Evolutionary conservation across 2,888 invertebrate species (phyloP), one percentile per base, ranked within the genome.

Genomic region (Seladonia tumulorum): DNA sequence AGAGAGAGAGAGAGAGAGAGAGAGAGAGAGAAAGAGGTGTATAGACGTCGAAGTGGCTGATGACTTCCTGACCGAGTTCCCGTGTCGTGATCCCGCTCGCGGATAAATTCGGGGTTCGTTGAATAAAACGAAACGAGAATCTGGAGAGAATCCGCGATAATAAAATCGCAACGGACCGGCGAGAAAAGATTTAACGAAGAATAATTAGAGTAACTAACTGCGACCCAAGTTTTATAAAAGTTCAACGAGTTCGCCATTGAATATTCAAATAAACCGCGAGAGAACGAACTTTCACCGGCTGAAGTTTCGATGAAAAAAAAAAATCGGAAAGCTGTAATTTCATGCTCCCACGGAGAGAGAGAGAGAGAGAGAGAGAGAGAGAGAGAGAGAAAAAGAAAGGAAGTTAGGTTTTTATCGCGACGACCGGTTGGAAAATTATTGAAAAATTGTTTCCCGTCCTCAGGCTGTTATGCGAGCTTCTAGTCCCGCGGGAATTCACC

Each of bases 401-500:
- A 5, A 35, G 29, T 35, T 66, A 8, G 66, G 35, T 35, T 66
- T 18, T 53, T 53, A 53, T 53, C n/a, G 53, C 10, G n/a, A 53
- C 22, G 22, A n/a, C 57, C 8, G 18, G 18, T 66, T 22, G 29
- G 22, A 18, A 66, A 35, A 35, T 66, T 35, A 35, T 66, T 35
- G 18, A 35, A 35, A n/a, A 22, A 39, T 22, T n/a, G 14, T 18
- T 42, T 10, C n/a, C 42, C 29, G 22, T 8, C 1, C 5, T 10
- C 63, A 18, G 53, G 8, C 60, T 29, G 35, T 39, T 66, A 25
- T 18, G 66, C 53, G 49, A 53, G 63, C 35, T 73, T 53, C 29
- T 22, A 53, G 49, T 66, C 60, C 35, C 53, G 42, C 42, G 25
- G 57, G 70, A 84, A 71, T 74, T 83, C 83, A 45, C 78, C 70